A percentile compares a stretch with the other conserved stretches of the same genome.
Conservation (phyloP, 2,113 vertebrate genomes). For the Willisornis vidua region DNA sequence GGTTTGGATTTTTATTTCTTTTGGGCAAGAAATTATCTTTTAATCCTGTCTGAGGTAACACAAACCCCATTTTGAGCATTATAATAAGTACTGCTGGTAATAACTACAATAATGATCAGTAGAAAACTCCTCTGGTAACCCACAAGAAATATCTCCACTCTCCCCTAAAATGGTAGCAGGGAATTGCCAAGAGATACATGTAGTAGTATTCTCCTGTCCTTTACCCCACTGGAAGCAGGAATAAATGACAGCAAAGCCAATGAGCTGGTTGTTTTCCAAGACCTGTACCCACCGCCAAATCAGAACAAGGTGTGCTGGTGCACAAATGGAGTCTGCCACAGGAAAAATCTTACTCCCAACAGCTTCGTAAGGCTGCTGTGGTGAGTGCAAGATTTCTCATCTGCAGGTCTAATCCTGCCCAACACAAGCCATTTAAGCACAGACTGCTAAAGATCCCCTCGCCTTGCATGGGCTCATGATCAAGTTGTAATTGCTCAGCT, state of each 20-base stretch:
- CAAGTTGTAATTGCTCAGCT: conserved; percentile 41
- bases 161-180: not conserved
- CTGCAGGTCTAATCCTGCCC: not conserved
- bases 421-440: not conserved
- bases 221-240: not conserved
- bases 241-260: not conserved
- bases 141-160: not conserved
- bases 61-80: not conserved
- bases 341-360: not conserved
- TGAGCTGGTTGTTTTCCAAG: not conserved
- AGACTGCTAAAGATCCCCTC: not conserved
- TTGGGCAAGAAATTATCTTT: not conserved
- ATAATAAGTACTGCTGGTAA: not conserved
- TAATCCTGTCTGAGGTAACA: not conserved
- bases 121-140: not conserved
- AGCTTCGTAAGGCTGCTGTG: not conserved
- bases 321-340: not conserved
- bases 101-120: not conserved
- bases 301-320: not conserved
- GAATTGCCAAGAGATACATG: not conserved
- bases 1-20: not conserved
- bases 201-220: not conserved
- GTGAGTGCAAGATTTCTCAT: not conserved
- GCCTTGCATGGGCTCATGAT: not conserved
- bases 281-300: not conserved